Conservation (phyloP, 2,113 vertebrate species). For the Platysteira castanea region DNA sequence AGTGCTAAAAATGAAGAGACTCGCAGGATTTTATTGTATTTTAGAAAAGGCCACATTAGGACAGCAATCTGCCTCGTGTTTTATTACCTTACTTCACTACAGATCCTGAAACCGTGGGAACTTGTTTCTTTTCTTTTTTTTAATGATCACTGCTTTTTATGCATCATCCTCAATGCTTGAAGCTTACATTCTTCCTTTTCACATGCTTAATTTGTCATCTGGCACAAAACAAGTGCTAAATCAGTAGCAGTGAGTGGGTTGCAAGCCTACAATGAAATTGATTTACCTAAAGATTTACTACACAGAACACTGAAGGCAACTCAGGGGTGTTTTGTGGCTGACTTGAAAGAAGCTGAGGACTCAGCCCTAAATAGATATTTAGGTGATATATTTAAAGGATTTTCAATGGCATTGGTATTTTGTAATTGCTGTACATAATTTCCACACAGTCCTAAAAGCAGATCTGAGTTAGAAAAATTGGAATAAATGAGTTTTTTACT, state of each 20-base stretch:
- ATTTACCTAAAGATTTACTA: constrained; percentile 20
- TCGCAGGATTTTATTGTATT: not conserved
- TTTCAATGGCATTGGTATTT: not conserved
- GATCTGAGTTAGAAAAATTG: not conserved
- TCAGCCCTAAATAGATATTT: not conserved
- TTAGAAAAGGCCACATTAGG: not conserved
- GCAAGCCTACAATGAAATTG: not conserved
- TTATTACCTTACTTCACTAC: not conserved
- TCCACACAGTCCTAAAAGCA: not conserved
- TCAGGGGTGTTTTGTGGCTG: not conserved
- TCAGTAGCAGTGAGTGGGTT: not conserved
- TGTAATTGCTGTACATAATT: not conserved
- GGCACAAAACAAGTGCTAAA: not conserved
- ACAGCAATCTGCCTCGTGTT: not conserved
- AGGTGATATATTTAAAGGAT: not conserved
- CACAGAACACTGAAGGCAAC: not conserved
- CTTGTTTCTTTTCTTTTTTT: not conserved
- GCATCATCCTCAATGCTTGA: not conserved
- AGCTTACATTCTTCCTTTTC: not conserved
- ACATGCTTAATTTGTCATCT: not conserved
- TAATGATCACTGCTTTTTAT: not conserved
- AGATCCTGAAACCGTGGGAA: not conserved
- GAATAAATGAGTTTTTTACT: not conserved
- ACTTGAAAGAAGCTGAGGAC: not conserved
- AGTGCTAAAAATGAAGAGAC: not conserved